A percentile compares a stretch with the other conserved stretches of the same genome.
phyloP scores from a whole-genome alignment of 1,140 invertebrate species.

The Hormaphis cornu region DNA sequence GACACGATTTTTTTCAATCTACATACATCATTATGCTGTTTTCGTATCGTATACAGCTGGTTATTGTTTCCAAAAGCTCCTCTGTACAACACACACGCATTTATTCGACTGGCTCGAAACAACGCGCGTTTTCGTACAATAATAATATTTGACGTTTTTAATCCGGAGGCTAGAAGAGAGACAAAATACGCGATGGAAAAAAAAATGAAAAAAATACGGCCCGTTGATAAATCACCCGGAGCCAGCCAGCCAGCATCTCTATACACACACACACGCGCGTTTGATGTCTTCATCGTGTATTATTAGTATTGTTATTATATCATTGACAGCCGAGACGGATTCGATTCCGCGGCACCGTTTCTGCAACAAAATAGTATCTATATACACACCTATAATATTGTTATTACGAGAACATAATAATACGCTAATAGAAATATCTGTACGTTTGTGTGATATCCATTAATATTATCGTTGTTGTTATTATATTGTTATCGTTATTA shows the following conservation, averaged over 20 bases:
- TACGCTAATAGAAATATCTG: conserved; percentile 24
- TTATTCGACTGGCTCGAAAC: neutral
- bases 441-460: neutral
- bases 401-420: conserved; percentile 18
- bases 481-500: conserved; percentile 11
- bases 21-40: too few relatives aligned
- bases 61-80: too few relatives aligned
- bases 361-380: conserved; percentile 29
- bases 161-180: conserved; percentile 1
- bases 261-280: neutral
- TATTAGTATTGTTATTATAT: conserved; percentile 5
- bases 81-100: too few relatives aligned
- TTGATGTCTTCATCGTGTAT: conserved; percentile 30
- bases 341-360: conserved; percentile 26
- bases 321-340: conserved; percentile 31
- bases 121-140: neutral
- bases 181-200: neutral
- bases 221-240: conserved; percentile 23
- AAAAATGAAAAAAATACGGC: neutral
- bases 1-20: too few relatives aligned
- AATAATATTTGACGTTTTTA: too few relatives aligned
- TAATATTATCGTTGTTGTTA: neutral
- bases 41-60: too few relatives aligned
- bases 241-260: too few relatives aligned
- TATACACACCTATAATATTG: conserved; percentile 13